phyloP scores from a whole-genome alignment of 2,888 invertebrate species.

The Phengaris arion region DNA sequence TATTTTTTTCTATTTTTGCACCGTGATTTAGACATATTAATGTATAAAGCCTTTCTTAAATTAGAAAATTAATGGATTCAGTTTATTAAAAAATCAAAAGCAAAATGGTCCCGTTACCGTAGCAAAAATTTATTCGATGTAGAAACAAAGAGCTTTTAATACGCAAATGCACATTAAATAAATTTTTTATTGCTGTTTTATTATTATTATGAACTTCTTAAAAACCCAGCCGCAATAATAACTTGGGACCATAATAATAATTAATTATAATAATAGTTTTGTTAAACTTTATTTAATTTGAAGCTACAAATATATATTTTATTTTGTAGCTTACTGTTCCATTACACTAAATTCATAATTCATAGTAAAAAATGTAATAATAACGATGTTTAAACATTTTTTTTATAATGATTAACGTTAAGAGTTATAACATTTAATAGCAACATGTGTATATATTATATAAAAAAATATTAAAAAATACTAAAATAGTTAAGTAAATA shows the following conservation, averaged over 20 bases:
- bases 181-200: not conserved
- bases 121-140: not conserved
- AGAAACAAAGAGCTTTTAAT: not conserved
- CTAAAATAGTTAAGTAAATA: too few species aligned
- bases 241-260: constrained; percentile 30
- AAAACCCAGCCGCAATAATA: constrained; percentile 23
- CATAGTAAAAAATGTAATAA: too few species aligned
- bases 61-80: not conserved
- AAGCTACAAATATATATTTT: too few species aligned
- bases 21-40: not conserved
- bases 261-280: not conserved
- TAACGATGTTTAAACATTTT: too few species aligned
- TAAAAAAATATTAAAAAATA: too few species aligned
- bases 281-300: too few species aligned
- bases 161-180: not conserved
- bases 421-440: too few species aligned
- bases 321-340: too few species aligned
- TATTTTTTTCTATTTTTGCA: not conserved
- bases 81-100: not conserved
- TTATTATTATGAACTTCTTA: not conserved
- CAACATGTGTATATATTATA: too few species aligned
- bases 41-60: not conserved
- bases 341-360: too few species aligned
- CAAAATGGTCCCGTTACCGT: not conserved
- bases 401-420: too few species aligned